Evolutionary conservation across 2,797 vertebrate genomes (phyloP), one percentile per base, ranked within the genome.

Genomic region (Lepidocolaptes lacrymiger): DNA sequence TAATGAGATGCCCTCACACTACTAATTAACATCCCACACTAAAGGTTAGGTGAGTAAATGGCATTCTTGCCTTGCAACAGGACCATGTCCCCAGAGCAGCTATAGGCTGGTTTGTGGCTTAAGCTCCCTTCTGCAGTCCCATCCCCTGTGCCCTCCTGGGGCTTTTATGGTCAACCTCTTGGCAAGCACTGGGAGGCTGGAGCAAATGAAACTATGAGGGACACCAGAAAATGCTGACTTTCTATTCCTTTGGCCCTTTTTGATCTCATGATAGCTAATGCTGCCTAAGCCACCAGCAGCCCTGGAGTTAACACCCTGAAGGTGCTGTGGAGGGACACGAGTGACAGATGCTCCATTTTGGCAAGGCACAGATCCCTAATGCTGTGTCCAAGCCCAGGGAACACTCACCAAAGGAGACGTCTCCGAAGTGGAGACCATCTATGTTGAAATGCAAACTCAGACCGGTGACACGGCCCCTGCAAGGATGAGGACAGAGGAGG

Each of bases 361-460:
- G 30, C 37, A 46, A 26, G 0, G 1, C 24, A 22, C 32, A 54
- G 34, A 74, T 15, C 41, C 22, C 54, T 17, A 28, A 8, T 1
- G 1, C 14, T 14, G 20, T 1, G 37, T 18, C 34, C 46, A 15
- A 59, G 56, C 48, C 30, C 49, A 67, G 26, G 19, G 49, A 20
- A 56, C 56, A 98, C 98, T 98, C 96, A 99, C 99, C 99, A 68
- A 98, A 99, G 64, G 98, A 98, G 85, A 99, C 95, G 8, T 99
- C 98, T 6, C 98, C 98, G 34, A 99, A 99, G 96, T 95, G 18
- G 14, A 99, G 97, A 66, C 98, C 96, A 6, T 97, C 95, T 14
- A 98, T 82, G 8, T 94, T 93, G 39, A 99, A 99, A 88, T 99
- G 97, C 90, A 99, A 98, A 1, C 98, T 98, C 0, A 98, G 99